Evolutionary conservation across 2,888 invertebrate species (phyloP).

Genomic region (Andrena bucephala): DNA sequence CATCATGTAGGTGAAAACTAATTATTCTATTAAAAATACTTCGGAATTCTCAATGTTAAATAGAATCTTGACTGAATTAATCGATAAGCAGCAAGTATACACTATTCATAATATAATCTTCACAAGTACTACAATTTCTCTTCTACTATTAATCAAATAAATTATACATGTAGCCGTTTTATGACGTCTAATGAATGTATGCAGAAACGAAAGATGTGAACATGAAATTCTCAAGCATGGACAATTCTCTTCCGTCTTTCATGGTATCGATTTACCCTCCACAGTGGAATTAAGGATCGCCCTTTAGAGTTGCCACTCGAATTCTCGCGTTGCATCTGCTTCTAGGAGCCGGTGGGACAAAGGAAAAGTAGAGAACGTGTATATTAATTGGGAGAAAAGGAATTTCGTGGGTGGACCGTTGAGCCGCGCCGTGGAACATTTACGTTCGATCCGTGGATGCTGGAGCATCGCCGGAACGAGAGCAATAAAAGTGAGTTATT

Average conservation of each 20-base stretch:
- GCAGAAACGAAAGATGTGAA: too few species aligned
- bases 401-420: conserved; percentile 14
- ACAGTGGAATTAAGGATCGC: neutral
- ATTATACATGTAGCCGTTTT: too few species aligned
- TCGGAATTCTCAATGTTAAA: too few species aligned
- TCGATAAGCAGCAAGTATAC: too few species aligned
- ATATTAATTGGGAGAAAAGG: conserved; percentile 17
- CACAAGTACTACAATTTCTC: too few species aligned
- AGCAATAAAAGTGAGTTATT: conserved; percentile 57
- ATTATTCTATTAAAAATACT: too few species aligned
- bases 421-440: conserved; percentile 9
- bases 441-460: conserved; percentile 33
- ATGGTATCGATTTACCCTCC: neutral
- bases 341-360: neutral
- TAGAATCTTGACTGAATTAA: too few species aligned
- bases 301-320: neutral
- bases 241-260: neutral
- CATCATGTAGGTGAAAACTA: too few species aligned
- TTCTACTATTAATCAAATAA: too few species aligned
- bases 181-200: too few species aligned
- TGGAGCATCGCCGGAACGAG: conserved; percentile 40
- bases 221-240: too few species aligned
- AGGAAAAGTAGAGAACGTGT: neutral
- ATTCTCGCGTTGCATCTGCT: neutral
- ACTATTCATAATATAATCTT: too few species aligned